Evolutionary conservation across 1,140 invertebrate genomes (phyloP).

Genomic region (Condylostylus longicornis): DNA sequence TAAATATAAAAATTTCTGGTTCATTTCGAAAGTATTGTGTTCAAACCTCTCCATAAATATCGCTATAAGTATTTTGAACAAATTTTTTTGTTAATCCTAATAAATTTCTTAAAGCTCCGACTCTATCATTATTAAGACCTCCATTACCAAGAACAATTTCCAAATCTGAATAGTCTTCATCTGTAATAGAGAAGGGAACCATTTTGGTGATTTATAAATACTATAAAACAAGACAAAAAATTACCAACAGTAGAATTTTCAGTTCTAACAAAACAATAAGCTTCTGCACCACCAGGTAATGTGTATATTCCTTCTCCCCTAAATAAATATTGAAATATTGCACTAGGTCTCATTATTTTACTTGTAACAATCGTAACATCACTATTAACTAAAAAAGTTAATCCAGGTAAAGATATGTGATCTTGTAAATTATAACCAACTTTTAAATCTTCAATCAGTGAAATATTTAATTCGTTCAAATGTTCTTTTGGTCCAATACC

Average conservation of each 20-base stretch:
- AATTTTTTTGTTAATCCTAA: conserved; percentile 47
- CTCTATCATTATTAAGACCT: conserved; percentile 51
- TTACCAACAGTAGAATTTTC: conserved; percentile 25
- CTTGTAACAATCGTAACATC: conserved; percentile 38
- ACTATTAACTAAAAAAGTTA: conserved; percentile 53
- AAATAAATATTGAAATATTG: conserved; percentile 40
- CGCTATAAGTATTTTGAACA: conserved; percentile 40
- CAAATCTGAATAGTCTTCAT: conserved; percentile 46
- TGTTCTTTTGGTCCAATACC: conserved; percentile 64
- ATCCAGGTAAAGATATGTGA: conserved; percentile 52
- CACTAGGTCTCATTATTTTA: conserved; percentile 32
- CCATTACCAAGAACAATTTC: conserved; percentile 61
- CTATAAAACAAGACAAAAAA: not conserved
- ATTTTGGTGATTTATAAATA: conserved; percentile 2
- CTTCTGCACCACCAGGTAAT: conserved; percentile 54
- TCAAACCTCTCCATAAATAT: conserved; percentile 31
- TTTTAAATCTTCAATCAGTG: conserved; percentile 45
- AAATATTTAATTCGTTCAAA: conserved; percentile 38
- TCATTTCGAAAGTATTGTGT: not conserved
- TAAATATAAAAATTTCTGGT: not conserved
- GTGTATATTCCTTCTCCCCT: conserved; percentile 48
- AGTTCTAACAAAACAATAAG: conserved; percentile 50
- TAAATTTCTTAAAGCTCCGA: conserved; percentile 45
- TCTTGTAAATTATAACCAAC: conserved; percentile 72
- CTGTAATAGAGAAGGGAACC: too few relatives aligned